These are phyloP conservation scores for Charina bottae DNA, from an alignment of 2,113 vertebrate species.

Conservation along the genomic window DNA sequence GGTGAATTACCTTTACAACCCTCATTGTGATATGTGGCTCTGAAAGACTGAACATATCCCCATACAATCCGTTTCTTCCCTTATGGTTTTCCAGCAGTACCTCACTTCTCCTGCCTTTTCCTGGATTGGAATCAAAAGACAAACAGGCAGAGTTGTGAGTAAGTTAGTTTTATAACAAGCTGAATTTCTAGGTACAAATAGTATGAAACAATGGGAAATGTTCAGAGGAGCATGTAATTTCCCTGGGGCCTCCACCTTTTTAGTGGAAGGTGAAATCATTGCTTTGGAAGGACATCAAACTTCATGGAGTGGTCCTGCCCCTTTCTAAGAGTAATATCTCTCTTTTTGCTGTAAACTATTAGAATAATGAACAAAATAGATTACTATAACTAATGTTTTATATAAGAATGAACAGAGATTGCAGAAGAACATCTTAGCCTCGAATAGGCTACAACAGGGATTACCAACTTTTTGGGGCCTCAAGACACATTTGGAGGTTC, in stretches of 20 bases:
- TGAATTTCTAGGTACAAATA: conserved; percentile 4
- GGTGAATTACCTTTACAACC: neutral
- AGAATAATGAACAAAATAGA: neutral
- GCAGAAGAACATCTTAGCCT: neutral
- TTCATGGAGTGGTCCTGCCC: neutral
- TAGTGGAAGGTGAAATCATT: conserved; percentile 23
- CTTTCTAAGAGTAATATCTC: neutral
- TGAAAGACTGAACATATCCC: neutral
- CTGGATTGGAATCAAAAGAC: neutral
- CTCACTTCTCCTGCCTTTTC: neutral
- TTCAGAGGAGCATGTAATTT: conserved; percentile 7
- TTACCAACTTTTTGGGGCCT: neutral
- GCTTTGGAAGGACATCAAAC: conserved; percentile 19
- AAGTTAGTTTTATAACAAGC: neutral
- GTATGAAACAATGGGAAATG: neutral
- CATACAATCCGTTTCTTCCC: neutral
- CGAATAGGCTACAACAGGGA: neutral
- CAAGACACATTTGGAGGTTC: neutral
- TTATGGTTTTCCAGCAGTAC: neutral
- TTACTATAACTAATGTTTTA: neutral
- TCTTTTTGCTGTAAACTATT: neutral
- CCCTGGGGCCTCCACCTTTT: neutral
- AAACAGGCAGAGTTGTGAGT: neutral
- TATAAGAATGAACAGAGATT: neutral
- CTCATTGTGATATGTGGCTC: neutral